These are phyloP conservation scores for Artemia sinica DNA, from an alignment of 2,888 invertebrate genomes.

Conservation along the genomic window DNA sequence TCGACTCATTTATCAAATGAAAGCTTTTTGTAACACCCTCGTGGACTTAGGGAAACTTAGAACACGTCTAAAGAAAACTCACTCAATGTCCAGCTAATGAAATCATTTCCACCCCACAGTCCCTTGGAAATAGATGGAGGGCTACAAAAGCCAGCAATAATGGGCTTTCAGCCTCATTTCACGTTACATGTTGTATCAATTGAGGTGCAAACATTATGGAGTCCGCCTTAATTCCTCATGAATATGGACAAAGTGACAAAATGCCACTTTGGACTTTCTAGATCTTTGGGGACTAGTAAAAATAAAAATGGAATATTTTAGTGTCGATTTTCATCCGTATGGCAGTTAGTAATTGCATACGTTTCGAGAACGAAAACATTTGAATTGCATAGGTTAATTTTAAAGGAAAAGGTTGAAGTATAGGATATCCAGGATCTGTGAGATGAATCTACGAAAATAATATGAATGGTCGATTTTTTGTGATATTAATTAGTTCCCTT, in stretches of 20 bases:
- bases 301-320: neutral
- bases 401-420: no score
- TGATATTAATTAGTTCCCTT: no score
- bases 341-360: no score
- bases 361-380: no score
- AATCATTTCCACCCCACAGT: conserved; percentile 9
- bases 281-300: neutral
- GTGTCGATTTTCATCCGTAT: no score
- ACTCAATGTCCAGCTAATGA: conserved; percentile 13
- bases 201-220: conserved; percentile 13
- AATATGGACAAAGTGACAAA: conserved; percentile 1
- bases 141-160: conserved; percentile 7
- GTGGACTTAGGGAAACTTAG: no score
- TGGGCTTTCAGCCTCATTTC: conserved; percentile 12
- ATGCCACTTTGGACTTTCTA: conserved; percentile 10
- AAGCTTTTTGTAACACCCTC: no score
- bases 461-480: no score
- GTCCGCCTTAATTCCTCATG: conserved; percentile 8
- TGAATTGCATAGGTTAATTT: no score
- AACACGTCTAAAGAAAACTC: conserved; percentile 12
- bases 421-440: no score
- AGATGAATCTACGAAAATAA: no score
- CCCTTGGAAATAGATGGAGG: neutral
- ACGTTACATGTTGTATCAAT: conserved; percentile 14
- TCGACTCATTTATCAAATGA: no score